Evolutionary conservation across 2,113 vertebrate genomes (phyloP).

Genomic region (Rhipidura dahli): DNA sequence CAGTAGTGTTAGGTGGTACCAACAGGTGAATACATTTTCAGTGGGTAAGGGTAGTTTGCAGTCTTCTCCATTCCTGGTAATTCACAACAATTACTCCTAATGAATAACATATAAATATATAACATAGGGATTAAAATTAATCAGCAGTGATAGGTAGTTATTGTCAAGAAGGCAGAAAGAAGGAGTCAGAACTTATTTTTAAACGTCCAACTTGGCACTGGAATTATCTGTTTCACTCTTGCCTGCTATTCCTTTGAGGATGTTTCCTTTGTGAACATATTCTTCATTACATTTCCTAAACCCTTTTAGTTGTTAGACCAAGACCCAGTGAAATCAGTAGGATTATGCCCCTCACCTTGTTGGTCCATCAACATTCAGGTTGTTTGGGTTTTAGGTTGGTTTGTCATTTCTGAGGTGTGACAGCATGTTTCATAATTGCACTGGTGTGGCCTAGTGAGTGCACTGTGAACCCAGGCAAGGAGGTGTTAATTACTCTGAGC

Average conservation of each 20-base stretch:
- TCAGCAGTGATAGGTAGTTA: neutral
- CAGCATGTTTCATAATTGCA: neutral
- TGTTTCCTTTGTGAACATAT: rapidly evolving
- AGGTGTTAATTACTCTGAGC: neutral
- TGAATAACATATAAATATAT: neutral
- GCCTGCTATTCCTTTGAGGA: neutral
- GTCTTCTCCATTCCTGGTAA: neutral
- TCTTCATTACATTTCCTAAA: neutral
- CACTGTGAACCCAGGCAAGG: neutral
- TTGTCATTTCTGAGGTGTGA: neutral
- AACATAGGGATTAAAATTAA: neutral
- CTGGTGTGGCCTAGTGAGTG: neutral
- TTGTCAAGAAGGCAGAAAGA: neutral
- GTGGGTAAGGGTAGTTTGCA: neutral
- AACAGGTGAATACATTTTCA: neutral
- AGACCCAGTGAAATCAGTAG: neutral
- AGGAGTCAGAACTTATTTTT: neutral
- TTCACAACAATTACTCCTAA: neutral
- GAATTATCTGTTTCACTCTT: neutral
- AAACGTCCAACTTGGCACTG: neutral
- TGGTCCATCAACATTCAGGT: neutral
- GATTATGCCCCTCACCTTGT: neutral
- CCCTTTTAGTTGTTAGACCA: neutral
- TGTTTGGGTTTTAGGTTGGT: neutral
- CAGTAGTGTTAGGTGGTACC: neutral